phyloP scores from a whole-genome alignment of 2,113 vertebrate species.

The Oxygymnocypris stewartii region DNA sequence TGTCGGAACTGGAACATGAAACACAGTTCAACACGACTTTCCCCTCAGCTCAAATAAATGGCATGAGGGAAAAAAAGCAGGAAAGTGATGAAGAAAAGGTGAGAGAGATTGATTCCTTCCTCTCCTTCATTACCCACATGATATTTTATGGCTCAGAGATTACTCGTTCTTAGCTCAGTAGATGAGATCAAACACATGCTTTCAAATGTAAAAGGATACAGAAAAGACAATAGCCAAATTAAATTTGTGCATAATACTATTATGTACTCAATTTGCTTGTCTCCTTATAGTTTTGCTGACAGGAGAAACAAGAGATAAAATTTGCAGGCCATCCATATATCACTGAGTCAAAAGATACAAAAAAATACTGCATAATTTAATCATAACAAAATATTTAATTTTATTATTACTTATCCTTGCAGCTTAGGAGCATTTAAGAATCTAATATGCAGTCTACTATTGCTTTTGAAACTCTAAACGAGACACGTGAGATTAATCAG shows the following conservation, averaged over 20 bases:
- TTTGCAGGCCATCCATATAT: not conserved
- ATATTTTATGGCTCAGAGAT: not conserved
- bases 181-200: not conserved
- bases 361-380: not conserved
- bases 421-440: not conserved
- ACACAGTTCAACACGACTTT: not conserved
- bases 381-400: not conserved
- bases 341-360: not conserved
- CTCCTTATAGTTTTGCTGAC: not conserved
- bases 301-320: not conserved
- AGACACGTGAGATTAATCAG: not conserved
- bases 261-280: not conserved
- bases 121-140: not conserved
- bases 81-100: constrained; percentile 14
- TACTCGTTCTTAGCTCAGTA: not conserved
- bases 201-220: not conserved
- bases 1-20: not conserved
- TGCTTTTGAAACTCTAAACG: too few relatives aligned
- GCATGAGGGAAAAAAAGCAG: not conserved
- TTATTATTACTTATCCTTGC: too few relatives aligned
- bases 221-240: not conserved
- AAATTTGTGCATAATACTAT: not conserved
- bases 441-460: not conserved
- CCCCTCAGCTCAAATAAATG: not conserved
- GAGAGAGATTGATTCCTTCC: constrained; percentile 11